Evolutionary conservation across 2,797 vertebrate species (phyloP).

Genomic region (Sebastes iracundus): DNA sequence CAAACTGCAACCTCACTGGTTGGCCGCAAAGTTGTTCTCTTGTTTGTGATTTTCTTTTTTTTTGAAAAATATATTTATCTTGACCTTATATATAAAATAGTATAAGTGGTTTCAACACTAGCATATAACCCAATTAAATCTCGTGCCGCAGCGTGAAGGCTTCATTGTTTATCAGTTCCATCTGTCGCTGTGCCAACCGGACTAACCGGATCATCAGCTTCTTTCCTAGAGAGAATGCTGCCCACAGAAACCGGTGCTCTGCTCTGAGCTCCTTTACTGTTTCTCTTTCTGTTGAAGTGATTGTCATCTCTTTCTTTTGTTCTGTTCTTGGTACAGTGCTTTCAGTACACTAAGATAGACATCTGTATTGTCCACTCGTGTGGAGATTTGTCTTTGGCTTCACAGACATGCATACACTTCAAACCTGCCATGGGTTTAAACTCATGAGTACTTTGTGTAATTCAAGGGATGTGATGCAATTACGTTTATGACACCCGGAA

Average conservation of each 20-base stretch:
- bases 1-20: too few relatives aligned
- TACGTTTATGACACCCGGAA: neutral
- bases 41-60: neutral
- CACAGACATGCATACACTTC: too few relatives aligned
- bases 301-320: neutral
- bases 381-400: too few relatives aligned
- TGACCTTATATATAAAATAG: neutral
- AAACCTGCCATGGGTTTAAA: too few relatives aligned
- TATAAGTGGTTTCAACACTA: neutral
- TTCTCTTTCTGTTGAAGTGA: neutral
- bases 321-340: neutral
- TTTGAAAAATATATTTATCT: neutral
- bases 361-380: too few relatives aligned
- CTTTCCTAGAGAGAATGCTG: neutral
- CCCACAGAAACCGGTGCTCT: neutral
- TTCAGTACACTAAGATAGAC: too few relatives aligned
- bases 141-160: neutral
- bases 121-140: neutral
- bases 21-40: too few relatives aligned
- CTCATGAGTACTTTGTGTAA: too few relatives aligned
- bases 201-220: conserved; percentile 29
- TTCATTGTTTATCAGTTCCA: neutral
- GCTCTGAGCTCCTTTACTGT: neutral
- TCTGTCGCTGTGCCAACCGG: neutral
- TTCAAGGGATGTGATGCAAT: neutral